Evolutionary conservation across 2,888 invertebrate genomes (phyloP).

Genomic region (Argynnis bischoffii): DNA sequence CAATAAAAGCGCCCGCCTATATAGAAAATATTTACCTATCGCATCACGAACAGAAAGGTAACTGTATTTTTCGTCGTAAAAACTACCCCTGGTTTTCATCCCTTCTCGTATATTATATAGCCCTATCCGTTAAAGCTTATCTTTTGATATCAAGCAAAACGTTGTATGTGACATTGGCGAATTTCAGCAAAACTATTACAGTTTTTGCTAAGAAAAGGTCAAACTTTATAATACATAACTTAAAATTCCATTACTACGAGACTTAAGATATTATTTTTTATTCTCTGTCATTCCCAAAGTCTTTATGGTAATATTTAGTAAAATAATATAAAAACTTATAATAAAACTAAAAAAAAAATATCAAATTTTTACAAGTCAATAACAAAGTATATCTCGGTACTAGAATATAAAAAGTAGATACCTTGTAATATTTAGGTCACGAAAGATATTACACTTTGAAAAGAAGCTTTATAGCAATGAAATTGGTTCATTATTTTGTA

Average conservation of each 20-base stretch:
- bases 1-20: conserved; percentile 46
- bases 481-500: conserved; percentile 38
- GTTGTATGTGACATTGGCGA: conserved; percentile 33
- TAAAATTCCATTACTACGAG: too few relatives aligned
- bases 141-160: conserved; percentile 48
- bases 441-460: conserved; percentile 9
- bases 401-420: background rate
- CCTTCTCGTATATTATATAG: conserved; percentile 52
- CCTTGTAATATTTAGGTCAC: conserved; percentile 5
- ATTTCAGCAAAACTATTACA: conserved; percentile 7
- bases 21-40: conserved; percentile 58
- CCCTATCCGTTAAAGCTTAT: conserved; percentile 52
- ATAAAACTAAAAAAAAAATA: too few relatives aligned
- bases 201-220: background rate
- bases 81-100: conserved; percentile 64
- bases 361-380: too few relatives aligned
- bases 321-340: too few relatives aligned
- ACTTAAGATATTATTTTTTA: too few relatives aligned
- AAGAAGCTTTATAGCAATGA: conserved; percentile 26
- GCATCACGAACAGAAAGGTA: conserved; percentile 56
- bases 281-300: too few relatives aligned
- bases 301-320: too few relatives aligned
- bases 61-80: conserved; percentile 67
- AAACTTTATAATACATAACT: background rate
- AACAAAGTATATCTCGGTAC: background rate